Percentiles rank a stretch among this genome's conserved stretches.
phyloP scores from a whole-genome alignment of 2,797 vertebrate species.

The Fratercula arctica region DNA sequence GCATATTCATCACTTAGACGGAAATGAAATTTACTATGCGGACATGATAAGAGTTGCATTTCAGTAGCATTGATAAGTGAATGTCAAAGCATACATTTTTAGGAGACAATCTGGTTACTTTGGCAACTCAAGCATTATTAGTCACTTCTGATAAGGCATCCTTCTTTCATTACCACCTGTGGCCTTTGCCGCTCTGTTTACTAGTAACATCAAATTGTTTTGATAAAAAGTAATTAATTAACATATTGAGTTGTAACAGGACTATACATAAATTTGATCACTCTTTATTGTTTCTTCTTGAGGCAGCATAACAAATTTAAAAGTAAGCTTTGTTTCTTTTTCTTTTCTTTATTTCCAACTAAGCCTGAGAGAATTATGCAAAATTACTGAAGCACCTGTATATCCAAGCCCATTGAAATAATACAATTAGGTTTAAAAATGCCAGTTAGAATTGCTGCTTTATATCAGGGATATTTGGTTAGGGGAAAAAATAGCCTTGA shows the following conservation, averaged over 20 bases:
- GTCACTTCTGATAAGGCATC: slow-evolving; percentile 65
- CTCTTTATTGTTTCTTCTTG: slow-evolving; percentile 38
- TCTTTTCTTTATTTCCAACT: slow-evolving; percentile 2
- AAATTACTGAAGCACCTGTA: slow-evolving; percentile 14
- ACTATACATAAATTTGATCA: slow-evolving; percentile 34
- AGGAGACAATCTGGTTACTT: slow-evolving; percentile 70
- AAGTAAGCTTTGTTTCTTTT: slow-evolving; percentile 8
- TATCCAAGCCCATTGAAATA: not conserved
- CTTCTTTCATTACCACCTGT: slow-evolving; percentile 69
- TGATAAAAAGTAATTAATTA: slow-evolving; percentile 73
- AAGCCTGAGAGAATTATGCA: not conserved
- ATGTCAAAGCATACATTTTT: slow-evolving; percentile 71
- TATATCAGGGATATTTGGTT: slow-evolving; percentile 1
- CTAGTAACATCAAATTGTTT: slow-evolving; percentile 56
- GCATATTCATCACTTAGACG: slow-evolving; percentile 64
- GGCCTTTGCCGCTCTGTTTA: slow-evolving; percentile 68
- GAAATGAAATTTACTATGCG: slow-evolving; percentile 70
- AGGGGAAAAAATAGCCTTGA: not conserved
- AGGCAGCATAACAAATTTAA: not conserved
- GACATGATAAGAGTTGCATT: slow-evolving; percentile 68
- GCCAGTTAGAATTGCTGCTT: not conserved
- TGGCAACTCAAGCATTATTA: slow-evolving; percentile 64
- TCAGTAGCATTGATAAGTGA: slow-evolving; percentile 69
- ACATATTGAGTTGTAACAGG: slow-evolving; percentile 57
- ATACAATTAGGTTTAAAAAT: slow-evolving; percentile 18